phyloP scores from a whole-genome alignment of 1,140 invertebrate genomes.

The Tetraneura akinire region DNA sequence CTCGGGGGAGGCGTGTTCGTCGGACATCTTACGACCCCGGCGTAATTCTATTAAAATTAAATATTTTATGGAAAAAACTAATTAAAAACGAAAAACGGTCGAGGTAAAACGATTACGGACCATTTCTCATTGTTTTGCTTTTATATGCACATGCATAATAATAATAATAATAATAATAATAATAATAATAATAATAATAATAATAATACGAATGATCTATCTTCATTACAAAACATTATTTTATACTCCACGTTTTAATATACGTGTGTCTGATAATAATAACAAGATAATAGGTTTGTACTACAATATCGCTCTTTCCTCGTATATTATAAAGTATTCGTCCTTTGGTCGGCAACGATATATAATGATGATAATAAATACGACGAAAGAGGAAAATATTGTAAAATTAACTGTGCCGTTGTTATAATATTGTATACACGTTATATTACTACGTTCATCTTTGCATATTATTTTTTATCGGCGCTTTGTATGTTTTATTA shows the following conservation, averaged over 20 bases:
- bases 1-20: neutral
- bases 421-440: too few species aligned
- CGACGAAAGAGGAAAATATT: constrained; percentile 17
- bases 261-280: constrained; percentile 34
- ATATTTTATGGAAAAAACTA: constrained; percentile 14
- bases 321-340: too few species aligned
- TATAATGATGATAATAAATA: constrained; percentile 22
- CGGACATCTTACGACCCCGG: neutral
- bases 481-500: too few species aligned
- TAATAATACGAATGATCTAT: neutral
- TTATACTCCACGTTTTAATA: constrained; percentile 17
- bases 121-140: constrained; percentile 35
- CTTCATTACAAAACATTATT: neutral
- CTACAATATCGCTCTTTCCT: too few species aligned
- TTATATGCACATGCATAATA: neutral
- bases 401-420: constrained; percentile 36
- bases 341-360: neutral
- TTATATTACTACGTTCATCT: too few species aligned
- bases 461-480: constrained; percentile 40
- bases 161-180: too few species aligned
- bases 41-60: neutral
- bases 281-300: constrained; percentile 39
- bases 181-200: neutral
- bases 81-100: neutral
- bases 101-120: neutral